These are phyloP conservation scores for Corythornis leucogaster DNA, from an alignment of 2,797 vertebrate species.

Conservation along the genomic window DNA sequence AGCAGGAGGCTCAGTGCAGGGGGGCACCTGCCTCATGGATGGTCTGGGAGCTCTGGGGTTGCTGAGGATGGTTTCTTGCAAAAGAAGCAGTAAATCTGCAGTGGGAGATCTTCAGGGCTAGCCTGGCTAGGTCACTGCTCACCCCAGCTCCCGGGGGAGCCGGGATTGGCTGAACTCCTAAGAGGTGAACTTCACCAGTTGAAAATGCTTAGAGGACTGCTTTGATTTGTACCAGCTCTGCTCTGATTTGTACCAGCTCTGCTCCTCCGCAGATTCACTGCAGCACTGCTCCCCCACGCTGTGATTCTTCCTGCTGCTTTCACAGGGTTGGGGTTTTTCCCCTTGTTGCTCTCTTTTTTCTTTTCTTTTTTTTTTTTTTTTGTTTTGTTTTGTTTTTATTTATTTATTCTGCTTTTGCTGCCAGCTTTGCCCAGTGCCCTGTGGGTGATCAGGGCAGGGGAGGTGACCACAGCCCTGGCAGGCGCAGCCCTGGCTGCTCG, in stretches of 20 bases:
- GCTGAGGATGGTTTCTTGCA: background rate
- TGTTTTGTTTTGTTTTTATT: background rate
- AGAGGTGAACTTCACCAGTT: background rate
- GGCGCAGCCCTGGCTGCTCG: background rate
- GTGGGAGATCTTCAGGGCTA: background rate
- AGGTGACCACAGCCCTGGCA: too few species aligned
- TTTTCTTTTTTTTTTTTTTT: background rate
- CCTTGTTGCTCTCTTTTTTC: background rate
- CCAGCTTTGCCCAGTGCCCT: background rate
- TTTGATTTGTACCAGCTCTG: background rate
- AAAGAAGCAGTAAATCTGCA: background rate
- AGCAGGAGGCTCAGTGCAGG: background rate
- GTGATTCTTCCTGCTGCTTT: background rate
- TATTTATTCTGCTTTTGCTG: too few species aligned
- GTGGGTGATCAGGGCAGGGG: accelerated
- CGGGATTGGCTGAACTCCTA: background rate
- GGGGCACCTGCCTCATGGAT: background rate
- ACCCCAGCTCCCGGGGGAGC: background rate
- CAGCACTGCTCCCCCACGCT: background rate
- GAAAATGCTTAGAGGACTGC: background rate
- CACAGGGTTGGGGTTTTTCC: background rate
- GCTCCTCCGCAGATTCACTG: background rate
- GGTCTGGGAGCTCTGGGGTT: background rate
- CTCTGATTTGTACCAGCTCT: background rate
- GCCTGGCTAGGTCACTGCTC: background rate